Evolutionary conservation across 1,140 invertebrate species (phyloP), one percentile per base, ranked within the genome.

Genomic region (Hyphantria cunea): DNA sequence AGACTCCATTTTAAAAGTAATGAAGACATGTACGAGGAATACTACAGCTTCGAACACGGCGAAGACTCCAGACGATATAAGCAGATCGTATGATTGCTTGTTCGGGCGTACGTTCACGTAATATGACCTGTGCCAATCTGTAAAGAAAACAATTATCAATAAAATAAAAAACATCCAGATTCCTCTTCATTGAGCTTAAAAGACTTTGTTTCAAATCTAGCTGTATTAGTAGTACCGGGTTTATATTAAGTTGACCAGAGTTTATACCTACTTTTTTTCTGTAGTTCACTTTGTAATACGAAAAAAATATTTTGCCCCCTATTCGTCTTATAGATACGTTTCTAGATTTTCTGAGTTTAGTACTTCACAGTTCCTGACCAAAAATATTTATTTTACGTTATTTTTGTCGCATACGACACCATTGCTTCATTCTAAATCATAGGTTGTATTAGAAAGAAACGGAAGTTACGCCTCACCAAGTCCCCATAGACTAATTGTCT

Each of bases 111-210:
- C 56, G 47, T 86, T 87, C 6, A 79, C 79, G 72, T 90, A 90
- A 68, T 90, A 90, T 0, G 87, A 90, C 49, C 72, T 78, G 70
- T 90, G 87, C 87, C 87, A 90, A 53, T 87, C 87, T 90, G 84
- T 34, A 25, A 59, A 63, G 49, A 63, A 48, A 48, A 59, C n/a
- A 49, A 6, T 49, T 0, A 48, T 17, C 25, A 31, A 9, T 34
- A 33, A 31, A 31, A 42, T 11, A 17, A 39, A 17, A 41, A 25
- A 25, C n/a, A 17, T 37, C 10, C 3, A 34, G 32, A 42, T 42
- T 11, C 39, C 39, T 42, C 3, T 42, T 25, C 17, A 25, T 25
- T 25, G 17, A 25, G 17, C 5, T 25, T 5, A 25, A 25, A 25
- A 25, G 17, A 25, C 17, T n/a, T n/a, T n/a, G 17, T 10, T 11